These are phyloP conservation scores for Lophochroa leadbeateri DNA, from an alignment of 2,113 vertebrate species.

Conservation along the genomic window DNA sequence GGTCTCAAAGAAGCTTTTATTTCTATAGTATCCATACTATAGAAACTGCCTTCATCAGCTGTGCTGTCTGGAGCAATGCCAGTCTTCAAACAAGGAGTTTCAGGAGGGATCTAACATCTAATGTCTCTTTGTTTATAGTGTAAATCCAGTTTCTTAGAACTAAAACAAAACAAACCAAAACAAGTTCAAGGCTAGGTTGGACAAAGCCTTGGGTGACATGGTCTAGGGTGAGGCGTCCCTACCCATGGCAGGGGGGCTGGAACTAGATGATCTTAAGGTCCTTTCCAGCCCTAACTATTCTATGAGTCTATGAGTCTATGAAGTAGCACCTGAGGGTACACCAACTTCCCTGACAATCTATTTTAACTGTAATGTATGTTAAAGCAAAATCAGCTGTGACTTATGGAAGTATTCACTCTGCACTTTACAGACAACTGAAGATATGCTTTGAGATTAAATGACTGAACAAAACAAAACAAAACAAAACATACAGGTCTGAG, in stretches of 20 bases:
- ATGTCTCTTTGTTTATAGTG: neutral
- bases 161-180: neutral
- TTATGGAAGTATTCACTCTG: neutral
- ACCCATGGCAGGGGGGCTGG: neutral
- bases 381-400: neutral
- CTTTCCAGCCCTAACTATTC: neutral
- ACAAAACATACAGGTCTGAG: neutral
- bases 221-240: neutral
- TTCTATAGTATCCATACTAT: neutral
- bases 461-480: neutral
- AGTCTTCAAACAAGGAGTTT: conserved; percentile 15
- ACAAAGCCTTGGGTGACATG: neutral
- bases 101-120: neutral
- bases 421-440: neutral
- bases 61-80: neutral
- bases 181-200: neutral
- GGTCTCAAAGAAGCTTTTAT: neutral
- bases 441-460: neutral
- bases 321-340: neutral
- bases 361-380: neutral
- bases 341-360: neutral
- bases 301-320: neutral
- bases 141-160: neutral
- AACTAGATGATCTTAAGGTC: neutral
- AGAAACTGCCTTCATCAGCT: neutral